phyloP scores from a whole-genome alignment of 2,888 invertebrate genomes.

The Dichetophora obliterata region DNA sequence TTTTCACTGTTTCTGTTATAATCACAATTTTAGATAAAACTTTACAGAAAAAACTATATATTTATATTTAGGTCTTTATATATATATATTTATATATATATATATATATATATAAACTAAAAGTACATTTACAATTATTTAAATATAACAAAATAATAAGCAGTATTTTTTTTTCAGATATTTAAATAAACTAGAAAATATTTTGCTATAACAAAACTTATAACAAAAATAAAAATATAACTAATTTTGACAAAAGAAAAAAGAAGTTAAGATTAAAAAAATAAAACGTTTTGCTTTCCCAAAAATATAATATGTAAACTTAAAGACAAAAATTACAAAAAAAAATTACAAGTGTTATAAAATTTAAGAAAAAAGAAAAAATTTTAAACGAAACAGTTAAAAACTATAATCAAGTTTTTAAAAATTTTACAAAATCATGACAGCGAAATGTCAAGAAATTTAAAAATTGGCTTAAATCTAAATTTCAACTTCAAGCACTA shows the following conservation, averaged over 20 bases:
- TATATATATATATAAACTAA: not conserved
- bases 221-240: conserved; percentile 60
- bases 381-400: not conserved
- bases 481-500: not conserved
- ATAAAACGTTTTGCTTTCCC: conserved; percentile 67
- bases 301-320: conserved; percentile 52
- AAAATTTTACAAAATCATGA: not conserved
- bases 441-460: conserved; percentile 6
- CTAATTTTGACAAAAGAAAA: conserved; percentile 55
- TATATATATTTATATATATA: not conserved
- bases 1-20: conserved; percentile 16
- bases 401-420: not conserved
- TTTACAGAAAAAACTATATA: not conserved
- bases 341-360: conserved; percentile 30
- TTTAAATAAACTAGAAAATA: conserved; percentile 48
- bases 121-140: conserved; percentile 33
- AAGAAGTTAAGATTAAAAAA: conserved; percentile 55
- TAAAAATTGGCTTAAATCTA: not conserved
- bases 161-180: conserved; percentile 9
- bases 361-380: too few relatives aligned
- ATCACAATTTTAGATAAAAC: conserved; percentile 22
- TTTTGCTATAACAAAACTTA: conserved; percentile 64
- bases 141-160: conserved; percentile 31
- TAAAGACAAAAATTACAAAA: conserved; percentile 39
- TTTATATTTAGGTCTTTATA: not conserved